These are phyloP conservation scores for Acanthosoma haemorrhoidale DNA, from an alignment of 2,888 invertebrate species.

Conservation along the genomic window DNA sequence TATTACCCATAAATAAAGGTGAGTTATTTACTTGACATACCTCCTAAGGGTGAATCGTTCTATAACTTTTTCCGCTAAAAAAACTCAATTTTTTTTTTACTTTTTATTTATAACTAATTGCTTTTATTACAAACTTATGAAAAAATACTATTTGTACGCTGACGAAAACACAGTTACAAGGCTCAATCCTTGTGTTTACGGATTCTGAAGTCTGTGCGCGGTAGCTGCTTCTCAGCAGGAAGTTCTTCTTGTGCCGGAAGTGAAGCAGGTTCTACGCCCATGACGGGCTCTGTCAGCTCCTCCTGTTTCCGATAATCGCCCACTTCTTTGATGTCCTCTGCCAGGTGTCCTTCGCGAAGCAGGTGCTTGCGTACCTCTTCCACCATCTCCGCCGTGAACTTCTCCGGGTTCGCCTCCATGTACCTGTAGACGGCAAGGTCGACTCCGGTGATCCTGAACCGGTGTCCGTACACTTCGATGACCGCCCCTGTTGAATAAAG, in stretches of 20 bases:
- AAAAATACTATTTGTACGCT: too few species aligned
- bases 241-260: too few species aligned
- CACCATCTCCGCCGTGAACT: conserved; percentile 62
- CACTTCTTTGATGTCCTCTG: conserved; percentile 52
- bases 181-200: too few species aligned
- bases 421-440: conserved; percentile 74
- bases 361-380: conserved; percentile 65
- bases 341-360: conserved; percentile 58
- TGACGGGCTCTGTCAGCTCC: conserved; percentile 33
- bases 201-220: too few species aligned
- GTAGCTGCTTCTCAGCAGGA: neutral
- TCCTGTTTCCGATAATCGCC: conserved; percentile 36
- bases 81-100: too few species aligned
- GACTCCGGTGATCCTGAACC: conserved; percentile 70
- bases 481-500: conserved; percentile 58
- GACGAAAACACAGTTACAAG: too few species aligned
- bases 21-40: too few species aligned
- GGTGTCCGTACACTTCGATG: conserved; percentile 66
- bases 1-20: too few species aligned
- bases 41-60: too few species aligned
- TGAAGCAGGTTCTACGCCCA: neutral
- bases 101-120: too few species aligned
- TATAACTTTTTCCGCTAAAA: too few species aligned
- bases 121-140: too few species aligned
- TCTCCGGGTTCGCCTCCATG: conserved; percentile 64